Percentiles rank a stretch among this genome's conserved stretches.
Evolutionary conservation across 92 coral and sea anemone species (phyloP).

Genomic region (Zoanthus solanderi): DNA sequence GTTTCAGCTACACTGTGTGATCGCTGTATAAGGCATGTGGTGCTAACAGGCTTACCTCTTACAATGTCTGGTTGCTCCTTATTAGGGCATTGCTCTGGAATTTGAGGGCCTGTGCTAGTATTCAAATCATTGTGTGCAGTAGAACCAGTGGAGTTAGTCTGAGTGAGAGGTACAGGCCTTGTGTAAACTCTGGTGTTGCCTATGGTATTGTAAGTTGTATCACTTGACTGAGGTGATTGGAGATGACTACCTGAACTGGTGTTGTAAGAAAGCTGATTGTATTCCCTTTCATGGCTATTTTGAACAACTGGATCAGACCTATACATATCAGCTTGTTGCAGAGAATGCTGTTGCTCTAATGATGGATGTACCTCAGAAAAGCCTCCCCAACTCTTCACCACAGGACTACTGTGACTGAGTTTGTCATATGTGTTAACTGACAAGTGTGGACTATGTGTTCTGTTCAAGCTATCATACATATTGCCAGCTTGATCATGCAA

Average conservation of each 20-base stretch:
- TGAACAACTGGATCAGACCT: slow-evolving; percentile 3
- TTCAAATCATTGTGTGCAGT: background rate
- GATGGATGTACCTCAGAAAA: background rate
- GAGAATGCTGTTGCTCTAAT: slow-evolving; percentile 40
- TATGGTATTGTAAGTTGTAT: slow-evolving; percentile 42
- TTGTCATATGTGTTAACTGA: slow-evolving; percentile 53
- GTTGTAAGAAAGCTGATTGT: slow-evolving; percentile 57
- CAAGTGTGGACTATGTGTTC: slow-evolving; percentile 30
- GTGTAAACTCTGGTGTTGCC: slow-evolving; percentile 15
- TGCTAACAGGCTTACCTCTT: slow-evolving; percentile 6
- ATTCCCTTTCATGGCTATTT: slow-evolving; percentile 25
- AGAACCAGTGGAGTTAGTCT: background rate
- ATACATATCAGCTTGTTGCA: slow-evolving; percentile 47
- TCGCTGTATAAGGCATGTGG: background rate
- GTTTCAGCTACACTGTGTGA: slow-evolving; percentile 11
- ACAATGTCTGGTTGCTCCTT: background rate
- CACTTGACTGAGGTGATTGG: slow-evolving; percentile 2
- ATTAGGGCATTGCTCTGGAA: slow-evolving; percentile 18
- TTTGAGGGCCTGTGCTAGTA: background rate
- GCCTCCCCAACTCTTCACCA: slow-evolving; percentile 10
- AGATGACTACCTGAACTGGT: slow-evolving; percentile 17
- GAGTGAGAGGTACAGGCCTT: background rate
- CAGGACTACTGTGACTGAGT: slow-evolving; percentile 14
- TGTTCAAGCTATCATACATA: slow-evolving; percentile 51
- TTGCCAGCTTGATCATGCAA: background rate